Percentiles rank a stretch among this genome's conserved stretches.
These are phyloP conservation scores for Coelopa pilipes DNA, from an alignment of 2,888 invertebrate species.

Conservation along the genomic window DNA sequence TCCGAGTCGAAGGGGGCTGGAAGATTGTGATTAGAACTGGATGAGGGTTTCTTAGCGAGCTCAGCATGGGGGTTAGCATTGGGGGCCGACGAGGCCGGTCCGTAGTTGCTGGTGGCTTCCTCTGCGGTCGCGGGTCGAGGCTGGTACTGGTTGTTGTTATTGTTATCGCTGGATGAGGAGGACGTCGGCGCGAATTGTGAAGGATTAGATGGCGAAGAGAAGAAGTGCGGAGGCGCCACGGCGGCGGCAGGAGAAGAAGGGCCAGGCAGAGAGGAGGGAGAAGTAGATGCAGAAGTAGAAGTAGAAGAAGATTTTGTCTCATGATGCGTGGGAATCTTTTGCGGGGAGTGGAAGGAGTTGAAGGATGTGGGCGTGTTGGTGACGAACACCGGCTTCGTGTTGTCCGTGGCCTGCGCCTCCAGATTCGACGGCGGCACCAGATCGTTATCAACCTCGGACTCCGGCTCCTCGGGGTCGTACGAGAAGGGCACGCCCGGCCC, in stretches of 20 bases:
- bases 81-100: conserved; percentile 29
- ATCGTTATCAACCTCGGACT: conserved; percentile 43
- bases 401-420: conserved; percentile 41
- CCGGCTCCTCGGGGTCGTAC: conserved; percentile 46
- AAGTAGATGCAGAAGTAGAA: no score
- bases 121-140: conserved; percentile 30
- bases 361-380: conserved; percentile 41
- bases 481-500: conserved; percentile 62
- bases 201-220: conserved; percentile 56
- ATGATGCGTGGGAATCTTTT: conserved; percentile 44
- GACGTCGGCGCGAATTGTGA: conserved; percentile 58
- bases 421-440: conserved; percentile 46
- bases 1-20: conserved; percentile 58
- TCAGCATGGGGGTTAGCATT: conserved; percentile 32
- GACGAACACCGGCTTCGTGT: conserved; percentile 36
- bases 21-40: conserved; percentile 60
- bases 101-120: conserved; percentile 51
- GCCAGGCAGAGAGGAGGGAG: no score
- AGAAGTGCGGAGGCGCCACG: conserved; percentile 46
- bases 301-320: conserved; percentile 37
- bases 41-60: conserved; percentile 45
- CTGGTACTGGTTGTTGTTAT: conserved; percentile 60
- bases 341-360: conserved; percentile 45
- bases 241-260: no score
- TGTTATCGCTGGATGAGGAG: conserved; percentile 52